Percentiles rank a stretch among this genome's conserved stretches.
phyloP scores from a whole-genome alignment of 2,113 vertebrate species.

The Hydrolagus affinis region DNA sequence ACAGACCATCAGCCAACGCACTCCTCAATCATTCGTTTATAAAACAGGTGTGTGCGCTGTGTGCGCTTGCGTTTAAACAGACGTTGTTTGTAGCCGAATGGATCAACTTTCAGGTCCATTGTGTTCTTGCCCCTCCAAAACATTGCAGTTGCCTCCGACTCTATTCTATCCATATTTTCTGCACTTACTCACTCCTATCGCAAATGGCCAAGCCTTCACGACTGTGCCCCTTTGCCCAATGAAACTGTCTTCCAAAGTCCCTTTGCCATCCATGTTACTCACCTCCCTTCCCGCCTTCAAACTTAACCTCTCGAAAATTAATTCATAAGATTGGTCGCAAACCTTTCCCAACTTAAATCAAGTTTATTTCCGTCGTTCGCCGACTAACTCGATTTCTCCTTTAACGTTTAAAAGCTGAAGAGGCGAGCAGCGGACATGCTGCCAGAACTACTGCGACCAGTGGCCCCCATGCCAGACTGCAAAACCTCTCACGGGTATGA shows the following conservation, averaged over 20 bases:
- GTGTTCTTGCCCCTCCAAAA: background rate
- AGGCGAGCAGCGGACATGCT: slow-evolving; percentile 79
- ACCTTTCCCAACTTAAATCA: background rate
- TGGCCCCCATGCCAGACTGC: slow-evolving; percentile 70
- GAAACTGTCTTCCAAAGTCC: too few relatives aligned
- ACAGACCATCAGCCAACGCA: slow-evolving; percentile 75
- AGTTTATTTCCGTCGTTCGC: background rate
- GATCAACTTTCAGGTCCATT: too few relatives aligned
- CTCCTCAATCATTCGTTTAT: slow-evolving; percentile 88
- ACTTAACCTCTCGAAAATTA: too few relatives aligned
- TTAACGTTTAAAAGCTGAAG: slow-evolving; percentile 65
- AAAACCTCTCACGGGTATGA: slow-evolving; percentile 63
- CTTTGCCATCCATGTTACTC: too few relatives aligned
- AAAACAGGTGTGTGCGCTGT: slow-evolving; percentile 75
- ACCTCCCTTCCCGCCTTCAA: too few relatives aligned
- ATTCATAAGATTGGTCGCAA: too few relatives aligned
- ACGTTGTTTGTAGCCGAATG: too few relatives aligned
- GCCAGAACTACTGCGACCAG: slow-evolving; percentile 77
- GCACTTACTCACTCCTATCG: too few relatives aligned
- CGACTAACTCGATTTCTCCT: background rate
- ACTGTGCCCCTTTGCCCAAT: too few relatives aligned
- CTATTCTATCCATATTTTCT: too few relatives aligned
- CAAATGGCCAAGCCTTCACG: too few relatives aligned
- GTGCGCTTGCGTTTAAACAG: background rate
- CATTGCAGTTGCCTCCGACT: background rate